A percentile compares a stretch with the other conserved stretches of the same genome.
phyloP scores from a whole-genome alignment of 2,113 vertebrate species.

The Syrrhaptes paradoxus region DNA sequence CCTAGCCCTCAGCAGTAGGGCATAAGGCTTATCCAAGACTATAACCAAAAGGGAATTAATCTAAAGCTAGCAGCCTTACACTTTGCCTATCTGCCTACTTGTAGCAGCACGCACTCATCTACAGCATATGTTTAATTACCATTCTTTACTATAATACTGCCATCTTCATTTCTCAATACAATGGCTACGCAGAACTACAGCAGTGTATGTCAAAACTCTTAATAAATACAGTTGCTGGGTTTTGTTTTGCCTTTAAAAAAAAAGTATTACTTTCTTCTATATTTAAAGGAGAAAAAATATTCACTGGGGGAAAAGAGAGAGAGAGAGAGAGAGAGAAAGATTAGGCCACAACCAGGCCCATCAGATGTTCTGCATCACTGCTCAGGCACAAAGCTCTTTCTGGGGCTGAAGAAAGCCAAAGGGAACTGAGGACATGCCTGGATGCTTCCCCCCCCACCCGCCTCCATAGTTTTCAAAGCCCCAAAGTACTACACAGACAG shows the following conservation, averaged over 20 bases:
- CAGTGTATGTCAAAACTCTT: neutral
- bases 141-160: neutral
- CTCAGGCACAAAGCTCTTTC: slow-evolving; percentile 59
- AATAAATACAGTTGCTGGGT: neutral
- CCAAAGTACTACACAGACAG: neutral
- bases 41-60: slow-evolving; percentile 46
- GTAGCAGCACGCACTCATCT: neutral
- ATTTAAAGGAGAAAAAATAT: neutral
- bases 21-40: neutral
- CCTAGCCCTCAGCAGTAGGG: neutral
- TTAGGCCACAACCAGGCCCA: slow-evolving; percentile 20
- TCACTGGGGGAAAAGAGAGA: neutral
- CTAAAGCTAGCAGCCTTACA: slow-evolving; percentile 8
- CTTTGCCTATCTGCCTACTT: slow-evolving; percentile 8
- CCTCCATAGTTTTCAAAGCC: neutral
- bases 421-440: slow-evolving; percentile 40
- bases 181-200: neutral
- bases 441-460: neutral
- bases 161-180: neutral
- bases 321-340: neutral
- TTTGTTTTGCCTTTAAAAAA: neutral
- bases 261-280: neutral
- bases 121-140: neutral
- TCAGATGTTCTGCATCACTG: slow-evolving; percentile 64
- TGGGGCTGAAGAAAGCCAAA: slow-evolving; percentile 47